Evolutionary conservation across 2,888 invertebrate genomes (phyloP).

Genomic region (Cerastis leucographa): DNA sequence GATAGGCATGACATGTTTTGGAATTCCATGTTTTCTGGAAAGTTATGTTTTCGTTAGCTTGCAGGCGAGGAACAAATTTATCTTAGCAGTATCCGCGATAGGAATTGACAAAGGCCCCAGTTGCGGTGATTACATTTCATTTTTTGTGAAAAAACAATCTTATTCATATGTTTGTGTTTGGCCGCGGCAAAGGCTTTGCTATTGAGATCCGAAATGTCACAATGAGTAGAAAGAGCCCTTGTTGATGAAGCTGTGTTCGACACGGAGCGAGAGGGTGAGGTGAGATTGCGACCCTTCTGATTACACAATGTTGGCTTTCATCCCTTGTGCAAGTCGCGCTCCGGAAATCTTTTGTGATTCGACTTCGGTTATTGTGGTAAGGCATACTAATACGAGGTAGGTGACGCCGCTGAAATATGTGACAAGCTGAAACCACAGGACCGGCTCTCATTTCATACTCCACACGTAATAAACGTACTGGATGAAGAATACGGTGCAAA

Average conservation of each 20-base stretch:
- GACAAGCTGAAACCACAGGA: slow-evolving; percentile 75
- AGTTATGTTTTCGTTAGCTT: slow-evolving; percentile 6
- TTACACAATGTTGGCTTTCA: slow-evolving; percentile 90
- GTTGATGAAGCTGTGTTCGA: slow-evolving; percentile 90
- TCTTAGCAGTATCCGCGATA: not conserved
- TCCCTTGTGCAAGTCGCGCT: slow-evolving; percentile 90
- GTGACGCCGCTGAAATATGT: slow-evolving; percentile 84
- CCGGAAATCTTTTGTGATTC: slow-evolving; percentile 91
- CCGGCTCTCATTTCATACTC: slow-evolving; percentile 73
- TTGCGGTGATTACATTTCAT: slow-evolving; percentile 36
- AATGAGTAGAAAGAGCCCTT: slow-evolving; percentile 87
- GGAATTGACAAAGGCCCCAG: slow-evolving; percentile 20
- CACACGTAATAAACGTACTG: slow-evolving; percentile 67
- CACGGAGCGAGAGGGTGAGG: slow-evolving; percentile 83
- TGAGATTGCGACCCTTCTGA: slow-evolving; percentile 90
- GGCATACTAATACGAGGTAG: slow-evolving; percentile 89
- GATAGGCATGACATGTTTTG: slow-evolving; percentile 56
- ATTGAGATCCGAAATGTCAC: slow-evolving; percentile 83
- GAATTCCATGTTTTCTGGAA: slow-evolving; percentile 35
- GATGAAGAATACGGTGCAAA: slow-evolving; percentile 60
- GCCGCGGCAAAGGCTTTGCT: slow-evolving; percentile 67
- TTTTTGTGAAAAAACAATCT: slow-evolving; percentile 52
- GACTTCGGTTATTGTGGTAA: slow-evolving; percentile 89
- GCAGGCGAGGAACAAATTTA: not conserved
- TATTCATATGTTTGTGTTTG: slow-evolving; percentile 63